Evolutionary conservation across 2,797 vertebrate genomes (phyloP).

Genomic region (Hemitrygon akajei): DNA sequence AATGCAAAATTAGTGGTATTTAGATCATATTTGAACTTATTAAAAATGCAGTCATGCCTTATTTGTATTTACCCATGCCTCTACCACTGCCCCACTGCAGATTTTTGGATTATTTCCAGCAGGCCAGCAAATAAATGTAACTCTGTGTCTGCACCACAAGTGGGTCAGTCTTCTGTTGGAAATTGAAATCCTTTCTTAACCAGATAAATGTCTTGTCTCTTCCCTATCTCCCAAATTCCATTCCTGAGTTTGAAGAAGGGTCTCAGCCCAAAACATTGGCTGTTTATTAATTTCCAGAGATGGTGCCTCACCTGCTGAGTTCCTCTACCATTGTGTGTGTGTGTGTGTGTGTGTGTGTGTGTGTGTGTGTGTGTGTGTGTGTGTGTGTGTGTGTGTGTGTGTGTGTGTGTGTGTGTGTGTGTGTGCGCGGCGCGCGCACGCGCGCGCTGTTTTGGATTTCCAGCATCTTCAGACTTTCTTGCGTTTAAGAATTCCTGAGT

Average conservation of each 20-base stretch:
- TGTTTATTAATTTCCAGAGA: no score
- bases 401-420: no score
- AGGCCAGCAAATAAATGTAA: neutral
- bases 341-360: no score
- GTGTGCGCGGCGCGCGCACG: no score
- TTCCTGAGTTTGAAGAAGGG: neutral
- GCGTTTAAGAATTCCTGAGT: neutral
- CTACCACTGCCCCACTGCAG: neutral
- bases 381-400: no score
- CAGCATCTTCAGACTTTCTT: no score
- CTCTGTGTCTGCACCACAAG: neutral
- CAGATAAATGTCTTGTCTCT: neutral
- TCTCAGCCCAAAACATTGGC: no score
- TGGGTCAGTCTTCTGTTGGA: neutral
- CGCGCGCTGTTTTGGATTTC: no score
- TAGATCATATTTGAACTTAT: neutral
- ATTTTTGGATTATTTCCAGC: neutral
- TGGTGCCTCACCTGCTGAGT: no score
- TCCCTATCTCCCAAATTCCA: neutral
- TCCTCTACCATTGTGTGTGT: no score
- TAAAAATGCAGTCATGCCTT: neutral
- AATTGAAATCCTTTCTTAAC: neutral
- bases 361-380: no score
- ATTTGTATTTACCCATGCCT: neutral
- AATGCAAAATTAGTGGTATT: neutral